Conservation (phyloP, 1,140 invertebrate genomes). For the Lerema accius region DNA sequence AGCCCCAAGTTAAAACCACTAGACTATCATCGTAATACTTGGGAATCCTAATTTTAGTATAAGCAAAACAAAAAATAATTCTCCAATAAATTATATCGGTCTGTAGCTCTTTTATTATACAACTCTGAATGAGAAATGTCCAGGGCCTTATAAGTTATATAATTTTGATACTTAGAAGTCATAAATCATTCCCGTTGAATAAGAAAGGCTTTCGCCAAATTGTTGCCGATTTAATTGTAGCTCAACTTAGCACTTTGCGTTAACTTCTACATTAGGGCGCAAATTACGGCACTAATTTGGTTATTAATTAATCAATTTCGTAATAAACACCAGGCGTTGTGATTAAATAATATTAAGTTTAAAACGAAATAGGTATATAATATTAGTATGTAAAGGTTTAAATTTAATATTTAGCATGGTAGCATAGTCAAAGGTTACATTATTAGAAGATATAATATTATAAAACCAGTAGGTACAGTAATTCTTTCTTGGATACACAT, state of each 20-base stretch:
- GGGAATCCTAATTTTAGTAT: too few species aligned
- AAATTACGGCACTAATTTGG: slow-evolving; percentile 20
- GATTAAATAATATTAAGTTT: background rate
- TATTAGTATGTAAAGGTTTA: too few species aligned
- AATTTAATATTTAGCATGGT: too few species aligned
- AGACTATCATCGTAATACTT: too few species aligned
- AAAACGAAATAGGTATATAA: too few species aligned
- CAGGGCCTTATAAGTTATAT: slow-evolving; percentile 19
- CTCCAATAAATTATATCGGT: background rate
- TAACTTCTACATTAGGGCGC: slow-evolving; percentile 14
- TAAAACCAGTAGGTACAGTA: too few species aligned
- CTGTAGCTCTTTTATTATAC: background rate
- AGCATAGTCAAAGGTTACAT: too few species aligned
- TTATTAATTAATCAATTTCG: slow-evolving; percentile 10
- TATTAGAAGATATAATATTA: too few species aligned
- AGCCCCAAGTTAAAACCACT: too few species aligned
- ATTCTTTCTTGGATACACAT: too few species aligned
- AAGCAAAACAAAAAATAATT: too few species aligned
- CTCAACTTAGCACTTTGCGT: slow-evolving; percentile 4
- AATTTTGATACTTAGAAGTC: slow-evolving; percentile 20
- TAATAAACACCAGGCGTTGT: background rate
- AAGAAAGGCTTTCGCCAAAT: slow-evolving; percentile 13
- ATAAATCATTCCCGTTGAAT: slow-evolving; percentile 29
- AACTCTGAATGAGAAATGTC: slow-evolving; percentile 4
- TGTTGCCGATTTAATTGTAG: slow-evolving; percentile 21